Conservation (phyloP, 2,888 invertebrate species). For the Lasioglossum pauxillum region DNA sequence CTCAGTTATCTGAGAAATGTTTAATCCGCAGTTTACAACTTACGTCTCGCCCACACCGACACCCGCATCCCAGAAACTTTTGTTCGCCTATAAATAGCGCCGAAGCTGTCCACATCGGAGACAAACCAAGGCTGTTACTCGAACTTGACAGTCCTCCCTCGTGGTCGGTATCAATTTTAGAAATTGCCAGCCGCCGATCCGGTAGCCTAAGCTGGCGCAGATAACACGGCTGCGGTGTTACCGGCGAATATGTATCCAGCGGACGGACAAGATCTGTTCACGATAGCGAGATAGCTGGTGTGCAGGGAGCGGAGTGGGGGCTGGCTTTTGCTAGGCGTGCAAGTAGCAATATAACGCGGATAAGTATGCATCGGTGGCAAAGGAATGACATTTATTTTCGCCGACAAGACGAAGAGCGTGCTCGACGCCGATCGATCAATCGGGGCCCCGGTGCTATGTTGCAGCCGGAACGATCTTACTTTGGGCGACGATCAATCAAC, state of each 20-base stretch:
- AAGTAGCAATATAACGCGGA: conserved; percentile 35
- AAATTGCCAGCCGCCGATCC: conserved; percentile 6
- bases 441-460: conserved; percentile 29
- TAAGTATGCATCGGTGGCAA: conserved; percentile 34
- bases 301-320: conserved; percentile 17
- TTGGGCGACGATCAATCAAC: conserved; percentile 57
- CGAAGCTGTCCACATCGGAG: neutral
- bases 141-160: neutral
- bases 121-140: neutral
- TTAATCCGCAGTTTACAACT: too few relatives aligned
- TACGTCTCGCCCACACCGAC: neutral
- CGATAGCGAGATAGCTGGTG: conserved; percentile 27
- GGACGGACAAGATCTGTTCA: conserved; percentile 40
- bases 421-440: conserved; percentile 57
- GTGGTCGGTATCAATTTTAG: neutral
- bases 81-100: neutral
- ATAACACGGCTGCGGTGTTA: conserved; percentile 22
- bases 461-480: conserved; percentile 43
- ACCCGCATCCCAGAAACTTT: neutral
- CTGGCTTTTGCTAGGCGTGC: conserved; percentile 6
- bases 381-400: conserved; percentile 57
- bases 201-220: conserved; percentile 42
- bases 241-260: conserved; percentile 43
- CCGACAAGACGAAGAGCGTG: conserved; percentile 48
- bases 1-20: too few relatives aligned